Percentiles rank a stretch among this genome's conserved stretches.
These are phyloP conservation scores for Ictidomys tridecemlineatus DNA, from an alignment of 2,113 vertebrate genomes.

Conservation along the genomic window DNA sequence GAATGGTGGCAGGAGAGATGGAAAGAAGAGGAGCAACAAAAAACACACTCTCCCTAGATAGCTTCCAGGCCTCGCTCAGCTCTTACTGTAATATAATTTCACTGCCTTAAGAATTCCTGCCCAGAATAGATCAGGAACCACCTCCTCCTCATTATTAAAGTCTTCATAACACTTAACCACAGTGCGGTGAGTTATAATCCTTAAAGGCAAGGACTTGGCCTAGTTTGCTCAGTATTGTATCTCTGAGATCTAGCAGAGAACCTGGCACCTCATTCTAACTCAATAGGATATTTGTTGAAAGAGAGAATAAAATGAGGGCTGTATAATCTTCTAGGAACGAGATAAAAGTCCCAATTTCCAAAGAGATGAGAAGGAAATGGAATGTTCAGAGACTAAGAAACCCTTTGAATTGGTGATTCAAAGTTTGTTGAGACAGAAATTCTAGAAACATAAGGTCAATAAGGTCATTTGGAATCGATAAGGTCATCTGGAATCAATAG, in stretches of 20 bases:
- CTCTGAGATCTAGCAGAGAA: neutral
- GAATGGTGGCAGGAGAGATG: too few relatives aligned
- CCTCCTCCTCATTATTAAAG: neutral
- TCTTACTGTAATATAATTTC: too few relatives aligned
- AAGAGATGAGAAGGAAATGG: neutral
- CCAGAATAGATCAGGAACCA: neutral
- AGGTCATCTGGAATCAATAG: neutral
- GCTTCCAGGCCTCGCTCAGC: too few relatives aligned
- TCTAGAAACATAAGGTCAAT: neutral
- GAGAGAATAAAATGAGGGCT: neutral
- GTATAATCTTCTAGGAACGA: neutral
- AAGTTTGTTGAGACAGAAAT: neutral
- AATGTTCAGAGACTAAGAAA: neutral
- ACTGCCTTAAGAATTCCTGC: neutral
- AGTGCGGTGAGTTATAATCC: neutral
- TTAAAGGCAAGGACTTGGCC: neutral
- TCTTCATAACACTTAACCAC: neutral
- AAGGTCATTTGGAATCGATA: neutral
- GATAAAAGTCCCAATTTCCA: neutral
- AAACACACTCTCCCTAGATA: neutral
- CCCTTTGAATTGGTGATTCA: neutral
- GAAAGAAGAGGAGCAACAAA: neutral
- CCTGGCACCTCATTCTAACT: neutral
- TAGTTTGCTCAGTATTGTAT: neutral
- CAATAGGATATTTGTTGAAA: neutral